Conservation (phyloP, 2,888 invertebrate genomes). For the Steinernema scapterisci region DNA sequence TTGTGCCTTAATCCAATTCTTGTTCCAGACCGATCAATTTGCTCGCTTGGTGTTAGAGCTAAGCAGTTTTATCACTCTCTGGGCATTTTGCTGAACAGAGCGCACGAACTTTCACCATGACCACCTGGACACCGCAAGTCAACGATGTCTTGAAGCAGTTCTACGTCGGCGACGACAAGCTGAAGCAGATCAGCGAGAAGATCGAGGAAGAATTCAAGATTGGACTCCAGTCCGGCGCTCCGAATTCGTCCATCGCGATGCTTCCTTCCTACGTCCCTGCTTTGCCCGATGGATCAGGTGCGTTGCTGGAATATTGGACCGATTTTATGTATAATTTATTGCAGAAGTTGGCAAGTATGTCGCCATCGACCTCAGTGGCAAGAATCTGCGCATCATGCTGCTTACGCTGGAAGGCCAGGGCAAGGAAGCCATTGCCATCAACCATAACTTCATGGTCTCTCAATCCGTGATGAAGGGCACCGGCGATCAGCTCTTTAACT, state of each 20-base stretch:
- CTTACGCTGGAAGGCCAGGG: slow-evolving; percentile 57
- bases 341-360: slow-evolving; percentile 66
- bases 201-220: slow-evolving; percentile 58
- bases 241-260: slow-evolving; percentile 64
- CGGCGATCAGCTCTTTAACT: slow-evolving; percentile 67
- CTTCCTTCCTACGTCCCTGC: slow-evolving; percentile 67
- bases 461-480: slow-evolving; percentile 67
- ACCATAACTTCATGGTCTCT: slow-evolving; percentile 65
- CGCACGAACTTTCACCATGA: background rate
- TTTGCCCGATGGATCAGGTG: slow-evolving; percentile 66
- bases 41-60: no score
- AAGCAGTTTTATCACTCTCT: no score
- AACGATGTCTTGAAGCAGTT: slow-evolving; percentile 42
- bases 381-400: slow-evolving; percentile 67
- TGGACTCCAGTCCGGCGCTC: slow-evolving; percentile 44
- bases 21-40: background rate
- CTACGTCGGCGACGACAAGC: slow-evolving; percentile 52
- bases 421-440: slow-evolving; percentile 50
- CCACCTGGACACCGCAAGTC: slow-evolving; percentile 3
- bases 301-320: background rate
- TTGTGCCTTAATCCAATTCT: no score
- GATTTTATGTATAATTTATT: slow-evolving; percentile 34
- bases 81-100: background rate
- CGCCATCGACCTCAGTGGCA: slow-evolving; percentile 67
- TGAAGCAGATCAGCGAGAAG: slow-evolving; percentile 59